Base-by-base conservation (phyloP, 2,888 invertebrate genomes). In the Eupithecia tripunctaria region DNA sequence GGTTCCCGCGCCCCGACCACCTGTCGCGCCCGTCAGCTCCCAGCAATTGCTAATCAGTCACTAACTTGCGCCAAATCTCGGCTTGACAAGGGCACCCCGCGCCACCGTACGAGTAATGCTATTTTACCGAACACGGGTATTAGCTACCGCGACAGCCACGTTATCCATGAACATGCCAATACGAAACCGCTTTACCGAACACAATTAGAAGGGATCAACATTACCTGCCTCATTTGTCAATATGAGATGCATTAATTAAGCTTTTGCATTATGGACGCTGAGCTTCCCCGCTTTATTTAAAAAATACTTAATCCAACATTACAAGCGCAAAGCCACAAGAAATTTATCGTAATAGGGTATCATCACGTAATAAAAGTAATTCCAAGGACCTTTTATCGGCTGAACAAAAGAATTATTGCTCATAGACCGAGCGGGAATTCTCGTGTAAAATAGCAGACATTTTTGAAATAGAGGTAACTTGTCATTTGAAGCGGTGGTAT, bases 11-110 rank as follows among this genome's bases (percentile, higher is more conserved):
- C 86, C 86, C 88, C 89, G 88, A 89, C 92, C 90, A 91, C 93
- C 93, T 93, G 93, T 92, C 93, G 94, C 92, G 86, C 87, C 74
- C 86, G 86, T 86, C 88, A 88, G 86, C 88, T 87, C 87, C 85
- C 88, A 90, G 86, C 90, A 90, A 91, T 90, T 90, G 92, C 94
- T 93, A 93, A 93, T 93, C 94, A 94, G 93, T 93, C 93, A 93
- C 92, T 91, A 91, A 92, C 91, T 90, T 90, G 88, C 89, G 87
- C 89, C 88, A 91, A 93, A 93, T 94, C 93, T 93, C 92, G 84
- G 89, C 84, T 81, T 88, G 90, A 89, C 89, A 89, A 86, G 86
- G 84, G 85, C 86, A 85, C 85, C 76, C 83, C 64, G 25, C 38
- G 21, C 85, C 82, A 76, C 82, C 80, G 86, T 84, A 84, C 80